Evolutionary conservation across 2,888 invertebrate species (phyloP).

Genomic region (Tipula lateralis): DNA sequence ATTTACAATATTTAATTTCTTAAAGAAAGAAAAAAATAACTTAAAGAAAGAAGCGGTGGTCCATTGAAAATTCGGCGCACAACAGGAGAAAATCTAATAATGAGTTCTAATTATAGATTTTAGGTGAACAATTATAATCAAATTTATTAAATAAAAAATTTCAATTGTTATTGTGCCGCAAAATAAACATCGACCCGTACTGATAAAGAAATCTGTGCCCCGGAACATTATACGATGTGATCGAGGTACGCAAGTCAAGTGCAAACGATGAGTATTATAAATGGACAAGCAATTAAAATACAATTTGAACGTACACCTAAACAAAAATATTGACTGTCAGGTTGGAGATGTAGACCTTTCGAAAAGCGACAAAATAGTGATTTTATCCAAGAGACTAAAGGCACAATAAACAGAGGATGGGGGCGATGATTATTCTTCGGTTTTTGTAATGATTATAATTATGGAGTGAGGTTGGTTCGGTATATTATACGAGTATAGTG

Average conservation of each 20-base stretch:
- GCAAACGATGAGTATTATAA: background rate
- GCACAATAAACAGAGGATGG: background rate
- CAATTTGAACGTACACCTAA: background rate
- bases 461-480: background rate
- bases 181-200: background rate
- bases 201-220: background rate
- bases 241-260: background rate
- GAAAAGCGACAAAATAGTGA: background rate
- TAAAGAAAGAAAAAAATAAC: background rate
- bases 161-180: background rate
- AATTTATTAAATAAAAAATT: background rate
- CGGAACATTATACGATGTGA: background rate
- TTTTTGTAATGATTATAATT: background rate
- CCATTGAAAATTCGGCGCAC: conserved; percentile 5
- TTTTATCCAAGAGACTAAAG: background rate
- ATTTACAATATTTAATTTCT: background rate
- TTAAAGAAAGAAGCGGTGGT: background rate
- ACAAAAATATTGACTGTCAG: background rate
- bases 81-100: background rate
- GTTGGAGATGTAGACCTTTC: background rate
- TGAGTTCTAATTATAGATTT: background rate
- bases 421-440: background rate
- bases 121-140: background rate
- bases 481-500: background rate
- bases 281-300: background rate